Evolutionary conservation across 92 coral and sea anemone genomes (phyloP), one percentile per base, ranked within the genome.

Genomic region (Plumapathes pennacea): DNA sequence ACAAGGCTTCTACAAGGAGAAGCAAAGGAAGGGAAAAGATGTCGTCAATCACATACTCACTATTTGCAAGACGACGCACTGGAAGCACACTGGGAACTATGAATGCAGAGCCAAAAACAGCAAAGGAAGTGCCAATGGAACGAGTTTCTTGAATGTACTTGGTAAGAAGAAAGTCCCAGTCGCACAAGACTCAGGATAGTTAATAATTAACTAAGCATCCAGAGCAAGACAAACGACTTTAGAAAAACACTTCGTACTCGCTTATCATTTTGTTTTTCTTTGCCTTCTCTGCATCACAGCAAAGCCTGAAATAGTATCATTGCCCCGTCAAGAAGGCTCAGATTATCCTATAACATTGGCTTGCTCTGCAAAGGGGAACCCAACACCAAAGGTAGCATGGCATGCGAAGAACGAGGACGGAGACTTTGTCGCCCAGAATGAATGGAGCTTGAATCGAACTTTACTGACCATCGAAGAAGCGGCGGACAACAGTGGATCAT

Each of bases 301-400:
- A 21, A 23, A 3, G 25, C 1, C 5, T 42, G 2, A 27, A 14
- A 14, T 7, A 11, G 25, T 5, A 1, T 9, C 2, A 31, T 32
- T 25, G 34, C 11, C 27, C 37, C 5, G 25, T 34, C 51, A 48
- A 22, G 10, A 4, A 30, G 13, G 12, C 15, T 17, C n/a, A 26
- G 82, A 61, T 11, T 45, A 69, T 30, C 4, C 0, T 9, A 50
- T 72, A 20, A 12, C 27, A 39, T 51, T 82, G 40, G 24, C 3
- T 0, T 87, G 95, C 57, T 29, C 0, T 0, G 89, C 85, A 54
- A 82, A 57, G 55, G 95, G 95, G n/a, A 77, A 87, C 73, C 95
- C 95, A 25, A 44, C 17, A 33, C 95, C 95, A 2, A 19, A 47
- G 13, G 80, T 82, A 9, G 65, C 60, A 40, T 87, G 95, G 95